Evolutionary conservation across 2,113 vertebrate genomes (phyloP), one percentile per base, ranked within the genome.

Genomic region (Mesocricetus auratus): DNA sequence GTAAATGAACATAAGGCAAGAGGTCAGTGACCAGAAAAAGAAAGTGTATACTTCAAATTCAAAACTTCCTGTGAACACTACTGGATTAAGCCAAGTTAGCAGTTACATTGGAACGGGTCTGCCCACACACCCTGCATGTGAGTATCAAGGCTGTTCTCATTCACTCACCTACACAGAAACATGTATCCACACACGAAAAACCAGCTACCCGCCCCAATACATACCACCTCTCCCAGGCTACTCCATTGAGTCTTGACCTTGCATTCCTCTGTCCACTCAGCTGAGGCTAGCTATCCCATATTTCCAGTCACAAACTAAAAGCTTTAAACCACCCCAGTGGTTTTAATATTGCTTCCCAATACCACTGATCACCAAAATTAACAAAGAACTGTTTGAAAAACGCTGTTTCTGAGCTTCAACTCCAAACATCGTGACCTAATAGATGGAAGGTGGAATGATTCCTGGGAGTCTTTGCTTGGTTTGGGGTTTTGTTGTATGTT

Each of bases 71-170:
- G 3, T 3, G n/a, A 19, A 58, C 77, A 66, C 22, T 3, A 39
- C 2, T 71, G 64, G 13, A 36, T 78, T 71, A 66, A 85, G 33
- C 19, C 47, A 47, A 75, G 19, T 42, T n/a, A 82, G 36, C 0
- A n/a, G 36, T 69, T 86, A 29, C 68, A 24, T 85, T 75, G 31
- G 66, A 24, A 21, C 8, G 47, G 60, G 16, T 77, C 62, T 92
- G 69, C 78, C 50, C 45, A 39, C 0, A 0, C 11, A 26, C 5
- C 50, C 8, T 9, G 16, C 0, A 0, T 7, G 3, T 29, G 50
- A 53, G 42, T 87, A 68, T 69, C 87, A 74, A 81, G 88, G 24
- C 1, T 60, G 24, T 50, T 11, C 81, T 62, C 77, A 10, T 9
- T 53, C 24, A 60, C 21, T 58, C 56, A 60, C 22, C 3, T 58